Evolutionary conservation across 2,797 vertebrate genomes (phyloP).

Genomic region (Acipenser transmontanus): DNA sequence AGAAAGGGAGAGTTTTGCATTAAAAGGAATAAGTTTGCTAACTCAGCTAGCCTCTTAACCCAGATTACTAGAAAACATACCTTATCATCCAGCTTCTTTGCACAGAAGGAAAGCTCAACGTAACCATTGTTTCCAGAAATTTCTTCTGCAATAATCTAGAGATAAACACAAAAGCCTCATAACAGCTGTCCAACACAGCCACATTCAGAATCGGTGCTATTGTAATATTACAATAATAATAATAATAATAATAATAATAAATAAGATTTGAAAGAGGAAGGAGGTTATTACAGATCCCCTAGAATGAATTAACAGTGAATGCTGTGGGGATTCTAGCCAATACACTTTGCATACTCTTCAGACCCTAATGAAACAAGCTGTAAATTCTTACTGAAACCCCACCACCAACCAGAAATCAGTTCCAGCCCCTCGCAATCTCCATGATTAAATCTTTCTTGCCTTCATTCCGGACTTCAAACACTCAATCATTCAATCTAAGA

Average conservation of each 20-base stretch:
- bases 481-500: too few relatives aligned
- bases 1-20: background rate
- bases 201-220: background rate
- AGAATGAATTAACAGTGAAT: too few relatives aligned
- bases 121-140: constrained; percentile 93
- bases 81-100: constrained; percentile 91
- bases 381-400: background rate
- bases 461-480: too few relatives aligned
- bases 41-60: too few relatives aligned
- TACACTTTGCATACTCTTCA: background rate
- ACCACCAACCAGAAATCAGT: background rate
- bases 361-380: background rate
- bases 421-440: background rate
- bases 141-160: constrained; percentile 84
- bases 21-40: background rate
- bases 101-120: constrained; percentile 82
- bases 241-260: background rate
- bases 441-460: too few relatives aligned
- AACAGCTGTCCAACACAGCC: too few relatives aligned
- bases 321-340: background rate
- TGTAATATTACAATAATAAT: background rate
- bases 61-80: constrained; percentile 43
- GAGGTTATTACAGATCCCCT: too few relatives aligned
- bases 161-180: constrained; percentile 19
- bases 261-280: too few relatives aligned